Evolutionary conservation across 2,888 invertebrate genomes (phyloP).

Genomic region (Ctenicera cuprea): DNA sequence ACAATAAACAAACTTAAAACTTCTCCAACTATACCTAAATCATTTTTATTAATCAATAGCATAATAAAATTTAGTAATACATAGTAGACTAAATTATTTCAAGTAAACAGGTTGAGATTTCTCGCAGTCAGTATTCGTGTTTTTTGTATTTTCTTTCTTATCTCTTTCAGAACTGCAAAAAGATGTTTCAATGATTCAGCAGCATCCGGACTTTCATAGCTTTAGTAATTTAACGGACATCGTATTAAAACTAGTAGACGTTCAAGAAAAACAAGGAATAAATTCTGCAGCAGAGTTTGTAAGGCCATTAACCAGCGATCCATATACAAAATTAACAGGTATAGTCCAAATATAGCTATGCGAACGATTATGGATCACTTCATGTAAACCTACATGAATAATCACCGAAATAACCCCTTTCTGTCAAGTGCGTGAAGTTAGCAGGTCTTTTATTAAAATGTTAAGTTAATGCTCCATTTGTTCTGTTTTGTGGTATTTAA

Average conservation of each 20-base stretch:
- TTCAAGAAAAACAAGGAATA: not conserved
- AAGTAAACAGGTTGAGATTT: not conserved
- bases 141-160: not conserved
- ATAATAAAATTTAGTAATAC: not conserved
- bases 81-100: too few relatives aligned
- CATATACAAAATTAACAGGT: conserved; percentile 25
- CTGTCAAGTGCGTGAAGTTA: too few relatives aligned
- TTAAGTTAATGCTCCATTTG: too few relatives aligned
- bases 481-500: too few relatives aligned
- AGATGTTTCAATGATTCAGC: not conserved
- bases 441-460: too few relatives aligned
- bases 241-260: conserved; percentile 4
- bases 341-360: conserved; percentile 17
- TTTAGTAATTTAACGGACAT: not conserved
- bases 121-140: too few relatives aligned
- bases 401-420: not conserved
- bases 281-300: conserved; percentile 5
- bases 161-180: not conserved
- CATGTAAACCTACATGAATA: conserved; percentile 8
- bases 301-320: conserved; percentile 12
- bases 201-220: not conserved
- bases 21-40: too few relatives aligned
- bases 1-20: too few relatives aligned
- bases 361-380: conserved; percentile 5
- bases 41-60: too few relatives aligned